phyloP scores from a whole-genome alignment of 1,140 invertebrate species.

The Mesaphorura yosii region DNA sequence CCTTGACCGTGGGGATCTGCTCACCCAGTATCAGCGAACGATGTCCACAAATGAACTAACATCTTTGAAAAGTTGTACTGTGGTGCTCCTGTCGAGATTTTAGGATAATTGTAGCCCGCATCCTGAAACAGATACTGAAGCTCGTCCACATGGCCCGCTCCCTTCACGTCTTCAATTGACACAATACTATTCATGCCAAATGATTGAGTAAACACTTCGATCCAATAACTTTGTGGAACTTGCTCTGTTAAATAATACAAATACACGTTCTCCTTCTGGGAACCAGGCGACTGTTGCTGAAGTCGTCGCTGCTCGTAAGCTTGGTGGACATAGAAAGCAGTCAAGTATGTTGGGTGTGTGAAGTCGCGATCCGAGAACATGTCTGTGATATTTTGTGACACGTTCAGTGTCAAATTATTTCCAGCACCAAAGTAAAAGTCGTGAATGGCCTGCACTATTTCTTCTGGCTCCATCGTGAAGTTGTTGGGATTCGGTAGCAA shows the following conservation, averaged over 20 bases:
- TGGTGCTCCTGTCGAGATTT: constrained; percentile 3
- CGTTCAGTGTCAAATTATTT: constrained; percentile 39
- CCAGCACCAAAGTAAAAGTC: constrained; percentile 49
- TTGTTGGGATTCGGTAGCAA: too few species aligned
- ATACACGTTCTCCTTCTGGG: too few species aligned
- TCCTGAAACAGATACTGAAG: constrained; percentile 18
- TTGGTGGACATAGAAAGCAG: not conserved
- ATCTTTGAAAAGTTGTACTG: constrained; percentile 19
- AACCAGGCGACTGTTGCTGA: not conserved
- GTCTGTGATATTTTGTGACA: constrained; percentile 41
- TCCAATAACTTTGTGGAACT: not conserved
- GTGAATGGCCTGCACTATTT: too few species aligned
- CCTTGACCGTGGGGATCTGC: not conserved
- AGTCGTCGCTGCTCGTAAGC: not conserved
- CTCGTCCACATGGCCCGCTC: constrained; percentile 3
- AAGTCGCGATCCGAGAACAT: constrained; percentile 34
- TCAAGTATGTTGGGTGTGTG: constrained; percentile 1
- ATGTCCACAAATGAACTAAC: constrained; percentile 16
- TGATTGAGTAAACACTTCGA: constrained; percentile 4
- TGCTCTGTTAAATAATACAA: too few species aligned
- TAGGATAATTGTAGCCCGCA: constrained; percentile 17
- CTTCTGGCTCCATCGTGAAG: too few species aligned
- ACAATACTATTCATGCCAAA: not conserved
- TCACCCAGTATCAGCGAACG: constrained; percentile 19
- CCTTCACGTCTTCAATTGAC: not conserved